These are phyloP conservation scores for Portevinia maculata DNA, from an alignment of 2,888 invertebrate genomes.

Conservation along the genomic window DNA sequence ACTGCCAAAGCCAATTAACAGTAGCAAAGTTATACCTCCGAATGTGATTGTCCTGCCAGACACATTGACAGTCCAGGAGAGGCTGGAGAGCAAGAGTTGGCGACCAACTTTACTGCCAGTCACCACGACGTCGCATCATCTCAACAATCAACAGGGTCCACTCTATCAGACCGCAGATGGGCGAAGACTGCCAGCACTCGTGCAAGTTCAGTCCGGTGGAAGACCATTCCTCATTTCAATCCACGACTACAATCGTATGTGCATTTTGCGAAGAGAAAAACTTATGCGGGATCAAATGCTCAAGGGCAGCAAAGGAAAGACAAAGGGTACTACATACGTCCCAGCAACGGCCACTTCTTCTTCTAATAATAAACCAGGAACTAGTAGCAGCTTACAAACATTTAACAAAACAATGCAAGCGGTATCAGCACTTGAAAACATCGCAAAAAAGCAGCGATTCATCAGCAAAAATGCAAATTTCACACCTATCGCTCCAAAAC, in stretches of 20 bases:
- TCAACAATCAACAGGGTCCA: constrained; percentile 79
- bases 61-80: constrained; percentile 82
- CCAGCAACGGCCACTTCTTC: constrained; percentile 55
- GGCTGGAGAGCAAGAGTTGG: constrained; percentile 86
- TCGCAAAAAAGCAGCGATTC: constrained; percentile 52
- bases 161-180: constrained; percentile 86
- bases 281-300: constrained; percentile 85
- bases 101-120: constrained; percentile 89
- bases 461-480: constrained; percentile 28
- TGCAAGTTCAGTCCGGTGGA: constrained; percentile 91
- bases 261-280: constrained; percentile 87
- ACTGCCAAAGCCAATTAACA: constrained; percentile 72
- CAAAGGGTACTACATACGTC: constrained; percentile 31
- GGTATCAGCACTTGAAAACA: constrained; percentile 25
- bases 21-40: constrained; percentile 77
- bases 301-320: constrained; percentile 77
- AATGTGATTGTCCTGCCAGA: constrained; percentile 81
- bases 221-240: constrained; percentile 91
- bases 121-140: constrained; percentile 81
- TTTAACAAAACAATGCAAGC: constrained; percentile 65
- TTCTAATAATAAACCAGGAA: constrained; percentile 42
- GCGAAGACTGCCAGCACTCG: constrained; percentile 85
- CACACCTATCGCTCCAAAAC: constrained; percentile 51
- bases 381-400: constrained; percentile 29
- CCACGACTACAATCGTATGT: constrained; percentile 92